Conservation (phyloP, 2,888 invertebrate species). For the Lasioglossum vierecki region DNA sequence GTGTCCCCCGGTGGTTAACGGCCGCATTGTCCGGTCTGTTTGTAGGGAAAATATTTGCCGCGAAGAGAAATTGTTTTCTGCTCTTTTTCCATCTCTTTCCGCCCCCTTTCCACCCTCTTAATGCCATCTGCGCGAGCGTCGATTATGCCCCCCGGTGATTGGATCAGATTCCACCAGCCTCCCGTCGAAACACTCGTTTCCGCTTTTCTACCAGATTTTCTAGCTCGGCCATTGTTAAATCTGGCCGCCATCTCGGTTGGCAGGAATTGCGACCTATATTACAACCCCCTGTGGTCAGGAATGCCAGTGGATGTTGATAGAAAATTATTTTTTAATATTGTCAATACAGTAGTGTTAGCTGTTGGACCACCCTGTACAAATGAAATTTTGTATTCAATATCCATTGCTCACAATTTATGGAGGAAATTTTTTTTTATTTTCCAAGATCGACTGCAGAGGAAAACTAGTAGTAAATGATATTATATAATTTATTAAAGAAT, state of each 20-base stretch:
- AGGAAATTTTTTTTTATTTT: too few relatives aligned
- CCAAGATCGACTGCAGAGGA: too few relatives aligned
- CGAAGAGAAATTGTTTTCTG: constrained; percentile 61
- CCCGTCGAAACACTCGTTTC: constrained; percentile 12
- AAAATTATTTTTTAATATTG: too few relatives aligned
- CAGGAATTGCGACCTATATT: neutral
- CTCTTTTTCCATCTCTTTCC: neutral
- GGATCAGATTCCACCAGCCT: constrained; percentile 32
- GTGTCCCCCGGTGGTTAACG: neutral
- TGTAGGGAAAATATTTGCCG: constrained; percentile 59
- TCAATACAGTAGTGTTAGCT: too few relatives aligned
- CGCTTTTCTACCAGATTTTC: constrained; percentile 24
- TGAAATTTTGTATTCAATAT: too few relatives aligned
- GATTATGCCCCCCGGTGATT: constrained; percentile 25
- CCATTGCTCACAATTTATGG: too few relatives aligned
- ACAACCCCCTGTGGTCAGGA: neutral
- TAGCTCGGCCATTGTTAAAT: neutral
- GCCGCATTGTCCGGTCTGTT: constrained; percentile 43
- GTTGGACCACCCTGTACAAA: too few relatives aligned
- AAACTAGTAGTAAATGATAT: too few relatives aligned
- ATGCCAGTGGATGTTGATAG: neutral
- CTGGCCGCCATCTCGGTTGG: neutral
- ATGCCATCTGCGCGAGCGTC: constrained; percentile 52
- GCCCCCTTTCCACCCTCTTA: constrained; percentile 15
- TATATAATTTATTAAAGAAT: too few relatives aligned